Conservation (phyloP, 2,113 vertebrate genomes). For the Ploceus nigricollis region DNA sequence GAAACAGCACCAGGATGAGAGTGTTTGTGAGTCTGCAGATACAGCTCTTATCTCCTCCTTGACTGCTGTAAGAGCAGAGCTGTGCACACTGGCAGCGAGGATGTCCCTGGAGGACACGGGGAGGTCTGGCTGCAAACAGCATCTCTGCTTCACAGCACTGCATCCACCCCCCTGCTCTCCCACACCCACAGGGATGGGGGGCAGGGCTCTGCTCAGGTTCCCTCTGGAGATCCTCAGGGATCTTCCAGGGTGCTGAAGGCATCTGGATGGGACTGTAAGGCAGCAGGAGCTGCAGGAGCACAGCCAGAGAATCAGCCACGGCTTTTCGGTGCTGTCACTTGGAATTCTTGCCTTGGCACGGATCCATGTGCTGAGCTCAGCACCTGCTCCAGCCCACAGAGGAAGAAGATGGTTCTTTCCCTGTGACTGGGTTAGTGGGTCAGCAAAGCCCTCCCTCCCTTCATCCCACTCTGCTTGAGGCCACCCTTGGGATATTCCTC, state of each 20-base stretch:
- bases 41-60: not conserved
- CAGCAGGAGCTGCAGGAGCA: not conserved
- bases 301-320: not conserved
- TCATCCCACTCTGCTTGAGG: not conserved
- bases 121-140: not conserved
- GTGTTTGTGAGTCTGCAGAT: not conserved
- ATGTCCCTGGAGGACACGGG: not conserved
- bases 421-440: not conserved
- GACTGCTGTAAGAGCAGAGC: not conserved
- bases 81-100: not conserved
- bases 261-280: not conserved
- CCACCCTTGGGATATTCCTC: not conserved
- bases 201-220: not conserved
- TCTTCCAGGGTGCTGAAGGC: not conserved
- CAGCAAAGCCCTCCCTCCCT: not conserved
- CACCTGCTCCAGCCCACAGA: not conserved
- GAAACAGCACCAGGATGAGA: not conserved
- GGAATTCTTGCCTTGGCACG: not conserved
- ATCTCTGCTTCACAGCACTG: fast-evolving
- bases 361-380: not conserved
- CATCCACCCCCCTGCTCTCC: not conserved
- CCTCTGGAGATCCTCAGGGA: not conserved
- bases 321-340: not conserved
- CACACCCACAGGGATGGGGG: fast-evolving
- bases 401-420: not conserved